These are phyloP conservation scores for Ceratina japonica DNA, from an alignment of 1,140 invertebrate species.

Conservation along the genomic window DNA sequence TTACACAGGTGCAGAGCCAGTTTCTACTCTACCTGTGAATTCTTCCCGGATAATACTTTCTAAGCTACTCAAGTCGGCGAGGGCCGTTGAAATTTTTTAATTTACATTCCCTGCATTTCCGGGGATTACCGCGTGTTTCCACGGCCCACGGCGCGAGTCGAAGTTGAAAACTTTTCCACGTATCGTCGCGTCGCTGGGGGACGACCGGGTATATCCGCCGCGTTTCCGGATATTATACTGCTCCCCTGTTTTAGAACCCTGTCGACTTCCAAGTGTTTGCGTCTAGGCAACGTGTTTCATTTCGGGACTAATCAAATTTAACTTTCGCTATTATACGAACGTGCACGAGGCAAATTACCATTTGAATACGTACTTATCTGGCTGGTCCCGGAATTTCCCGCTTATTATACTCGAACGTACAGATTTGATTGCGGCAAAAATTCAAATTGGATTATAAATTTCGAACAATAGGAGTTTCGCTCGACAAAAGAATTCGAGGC, in stretches of 20 bases:
- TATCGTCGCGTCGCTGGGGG: conserved; percentile 1
- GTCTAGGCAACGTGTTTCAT: background rate
- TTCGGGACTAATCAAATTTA: background rate
- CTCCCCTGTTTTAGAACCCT: background rate
- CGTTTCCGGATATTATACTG: conserved; percentile 5
- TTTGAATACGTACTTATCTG: background rate
- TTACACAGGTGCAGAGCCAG: conserved; percentile 13
- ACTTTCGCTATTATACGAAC: background rate
- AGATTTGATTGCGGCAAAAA: background rate
- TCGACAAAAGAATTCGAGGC: too few relatives aligned
- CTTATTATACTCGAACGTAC: background rate
- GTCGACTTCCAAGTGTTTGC: background rate
- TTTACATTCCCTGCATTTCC: conserved; percentile 28
- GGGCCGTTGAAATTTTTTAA: conserved; percentile 25
- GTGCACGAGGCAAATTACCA: background rate
- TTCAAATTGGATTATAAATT: too few relatives aligned
- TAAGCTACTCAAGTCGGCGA: conserved; percentile 34
- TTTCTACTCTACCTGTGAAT: conserved; percentile 23
- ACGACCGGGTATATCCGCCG: conserved; percentile 1
- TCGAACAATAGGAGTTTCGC: too few relatives aligned
- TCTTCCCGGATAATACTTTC: conserved; percentile 20
- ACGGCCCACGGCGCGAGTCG: background rate
- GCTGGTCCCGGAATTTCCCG: background rate
- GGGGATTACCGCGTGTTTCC: conserved; percentile 18
- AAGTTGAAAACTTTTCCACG: conserved; percentile 31